These are phyloP conservation scores for Troilus luridus DNA, from an alignment of 2,888 invertebrate genomes.

Conservation along the genomic window DNA sequence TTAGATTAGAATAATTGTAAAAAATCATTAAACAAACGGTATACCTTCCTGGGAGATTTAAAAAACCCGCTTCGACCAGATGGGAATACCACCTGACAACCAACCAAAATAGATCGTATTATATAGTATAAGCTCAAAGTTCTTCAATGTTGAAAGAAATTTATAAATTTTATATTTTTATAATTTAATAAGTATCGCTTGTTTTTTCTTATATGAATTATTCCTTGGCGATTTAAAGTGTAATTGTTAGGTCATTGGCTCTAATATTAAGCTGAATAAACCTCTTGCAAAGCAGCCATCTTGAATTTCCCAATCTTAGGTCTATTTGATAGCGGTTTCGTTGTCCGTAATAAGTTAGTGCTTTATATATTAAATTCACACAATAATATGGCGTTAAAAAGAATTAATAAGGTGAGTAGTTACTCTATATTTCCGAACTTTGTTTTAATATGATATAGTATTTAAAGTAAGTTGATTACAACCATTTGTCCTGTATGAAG, in stretches of 20 bases:
- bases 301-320: conserved; percentile 90
- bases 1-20: neutral
- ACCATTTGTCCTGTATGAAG: conserved; percentile 56
- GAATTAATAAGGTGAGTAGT: conserved; percentile 90
- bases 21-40: neutral
- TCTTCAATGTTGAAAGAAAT: conserved; percentile 21
- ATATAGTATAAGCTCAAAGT: conserved; percentile 23
- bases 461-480: conserved; percentile 43
- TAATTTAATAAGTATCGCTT: conserved; percentile 15
- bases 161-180: conserved; percentile 41
- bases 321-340: conserved; percentile 86
- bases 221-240: conserved; percentile 23
- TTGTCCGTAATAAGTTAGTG: conserved; percentile 66
- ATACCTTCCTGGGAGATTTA: neutral
- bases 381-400: conserved; percentile 90
- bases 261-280: conserved; percentile 61
- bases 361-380: conserved; percentile 62
- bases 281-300: conserved; percentile 74
- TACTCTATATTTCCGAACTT: conserved; percentile 23
- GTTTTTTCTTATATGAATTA: conserved; percentile 30
- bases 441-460: neutral
- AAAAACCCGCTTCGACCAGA: conserved; percentile 39
- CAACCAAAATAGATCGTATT: conserved; percentile 3
- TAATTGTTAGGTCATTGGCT: conserved; percentile 61
- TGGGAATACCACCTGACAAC: conserved; percentile 31